Base-by-base conservation (phyloP, 2,113 vertebrate species). In the Podocnemis expansa region DNA sequence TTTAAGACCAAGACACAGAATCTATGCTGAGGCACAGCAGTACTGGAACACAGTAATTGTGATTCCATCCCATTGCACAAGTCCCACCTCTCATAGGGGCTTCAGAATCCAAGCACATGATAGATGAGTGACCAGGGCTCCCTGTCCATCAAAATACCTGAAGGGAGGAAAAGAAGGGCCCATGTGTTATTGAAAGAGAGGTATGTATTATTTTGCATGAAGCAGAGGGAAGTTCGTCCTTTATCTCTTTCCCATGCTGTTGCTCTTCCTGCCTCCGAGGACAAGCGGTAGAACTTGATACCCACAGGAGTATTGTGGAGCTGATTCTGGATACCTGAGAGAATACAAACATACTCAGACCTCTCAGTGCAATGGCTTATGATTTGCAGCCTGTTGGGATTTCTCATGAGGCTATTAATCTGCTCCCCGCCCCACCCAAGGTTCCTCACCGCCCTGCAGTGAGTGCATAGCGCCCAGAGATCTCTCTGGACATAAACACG, bases 321-420 rank as follows among this genome's bases (percentile, higher is more conserved):
- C 58, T 58, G 80, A 13, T 10, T 60, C 41, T 43, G 47, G 70
- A 24, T 76, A 78, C 47, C 1, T 4, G 63, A 27, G 91, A 76
- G 82, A 41, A 47, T 75, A 10, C 1, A 3, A 55, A 34, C n/a
- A 19, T 13, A 29, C 67, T 0, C 0, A 1, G 38, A 27, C 29
- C 25, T 55, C 47, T 25, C 24, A n/a, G 7, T 38, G 17, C 81
- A 2, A 2, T 0, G 0, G 79, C n/a, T 43, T 12, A 27, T 24
- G 70, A 43, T 75, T 45, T 75, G 41, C 70, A 45, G 22, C 27
- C 41, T 43, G 24, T 24, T 25, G 25, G 41, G 25, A 73, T 73
- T 75, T 75, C 43, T 25, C 24, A 75, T 43, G 70, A 45, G 41
- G 70, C 70, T 43, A 12, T 75, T 75, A 75, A 75, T 25, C 38